Base-by-base conservation (phyloP, 64 coral and sea anemone genomes). In the Stichodactyla mertensii region DNA sequence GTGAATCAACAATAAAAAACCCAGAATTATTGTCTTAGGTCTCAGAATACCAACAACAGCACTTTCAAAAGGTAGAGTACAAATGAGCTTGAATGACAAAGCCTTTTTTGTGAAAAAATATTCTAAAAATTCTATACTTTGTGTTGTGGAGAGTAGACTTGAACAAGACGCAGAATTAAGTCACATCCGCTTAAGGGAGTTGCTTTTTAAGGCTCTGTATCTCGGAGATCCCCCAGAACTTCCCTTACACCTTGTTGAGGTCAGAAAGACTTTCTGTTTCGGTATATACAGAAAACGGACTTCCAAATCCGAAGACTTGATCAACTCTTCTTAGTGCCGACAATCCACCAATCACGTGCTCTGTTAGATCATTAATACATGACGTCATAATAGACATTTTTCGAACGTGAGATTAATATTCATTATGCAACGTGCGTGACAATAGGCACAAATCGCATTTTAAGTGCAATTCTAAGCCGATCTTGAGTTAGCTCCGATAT, bases 91-190 rank as follows among this genome's bases (percentile, higher is more conserved):
- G 6, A 22, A 7, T 69, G 19, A 69, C 64, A 69, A 69, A 69
- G 64, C 64, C 23, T n/a, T 66, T 31, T 74, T 74, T 74, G 69
- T 74, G 69, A 74, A 9, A 58, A 74, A 74, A 74, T 74, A 74
- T 74, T 74, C 27, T 2, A 74, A 23, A 74, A 74, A 74, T 74
- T 24, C 4, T 31, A 10, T 11, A 74, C 10, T 74, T 31, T 3
- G n/a, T 69, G 23, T 12, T 36, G 69, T 74, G 12, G 12, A 31
- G 10, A 31, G 20, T 6, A 74, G 69, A 23, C 69, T 74, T 74
- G 69, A 74, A 14, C 11, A 23, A 74, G n/a, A 31, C 16, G 22
- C 10, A 31, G 26, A 74, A 74, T 74, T 31, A 71, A 74, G 5
- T 31, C 11, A 28, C 2, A n/a, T 74, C 7, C 2, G 10, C 11